Conservation (phyloP, 2,888 invertebrate genomes). For the Neoascia interrupta region DNA sequence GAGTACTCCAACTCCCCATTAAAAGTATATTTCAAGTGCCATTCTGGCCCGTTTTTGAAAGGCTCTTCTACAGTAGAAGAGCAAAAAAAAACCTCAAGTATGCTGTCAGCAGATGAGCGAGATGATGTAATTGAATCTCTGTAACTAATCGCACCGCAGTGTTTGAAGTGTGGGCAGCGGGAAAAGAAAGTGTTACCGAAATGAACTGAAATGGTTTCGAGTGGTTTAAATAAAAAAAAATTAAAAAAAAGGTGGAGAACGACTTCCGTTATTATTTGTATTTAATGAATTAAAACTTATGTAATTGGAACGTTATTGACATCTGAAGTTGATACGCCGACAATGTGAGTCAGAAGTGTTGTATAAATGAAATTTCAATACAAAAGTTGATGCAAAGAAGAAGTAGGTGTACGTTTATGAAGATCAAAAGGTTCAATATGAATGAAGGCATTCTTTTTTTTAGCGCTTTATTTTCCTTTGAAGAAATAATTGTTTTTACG, state of each 20-base stretch:
- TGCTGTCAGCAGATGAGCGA: conserved; percentile 15
- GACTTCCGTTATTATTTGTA: conserved; percentile 22
- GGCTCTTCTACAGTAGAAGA: conserved; percentile 33
- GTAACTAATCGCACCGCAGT: conserved; percentile 9
- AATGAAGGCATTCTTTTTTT: no score
- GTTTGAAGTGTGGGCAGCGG: conserved; percentile 18
- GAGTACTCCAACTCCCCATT: conserved; percentile 49
- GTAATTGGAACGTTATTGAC: conserved; percentile 40
- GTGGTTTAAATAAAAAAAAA: conserved; percentile 5
- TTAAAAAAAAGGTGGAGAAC: conserved; percentile 6
- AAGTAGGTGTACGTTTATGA: no score
- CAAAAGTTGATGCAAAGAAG: no score
- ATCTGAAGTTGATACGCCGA: conserved; percentile 21
- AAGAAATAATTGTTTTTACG: no score
- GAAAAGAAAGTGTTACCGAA: conserved; percentile 35
- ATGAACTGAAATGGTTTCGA: conserved; percentile 4
- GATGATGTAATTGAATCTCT: conserved; percentile 33
- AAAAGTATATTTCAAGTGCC: conserved; percentile 48
- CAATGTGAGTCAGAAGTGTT: conserved; percentile 10
- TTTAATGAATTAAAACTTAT: conserved; percentile 3
- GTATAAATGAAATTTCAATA: no score
- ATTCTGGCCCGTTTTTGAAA: conserved; percentile 51
- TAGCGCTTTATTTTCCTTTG: no score
- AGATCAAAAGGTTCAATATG: no score
- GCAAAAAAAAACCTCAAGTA: conserved; percentile 30